Percentiles rank a stretch among this genome's conserved stretches.
These are phyloP conservation scores for Anastrepha obliqua DNA, from an alignment of 1,140 invertebrate species.

Conservation along the genomic window DNA sequence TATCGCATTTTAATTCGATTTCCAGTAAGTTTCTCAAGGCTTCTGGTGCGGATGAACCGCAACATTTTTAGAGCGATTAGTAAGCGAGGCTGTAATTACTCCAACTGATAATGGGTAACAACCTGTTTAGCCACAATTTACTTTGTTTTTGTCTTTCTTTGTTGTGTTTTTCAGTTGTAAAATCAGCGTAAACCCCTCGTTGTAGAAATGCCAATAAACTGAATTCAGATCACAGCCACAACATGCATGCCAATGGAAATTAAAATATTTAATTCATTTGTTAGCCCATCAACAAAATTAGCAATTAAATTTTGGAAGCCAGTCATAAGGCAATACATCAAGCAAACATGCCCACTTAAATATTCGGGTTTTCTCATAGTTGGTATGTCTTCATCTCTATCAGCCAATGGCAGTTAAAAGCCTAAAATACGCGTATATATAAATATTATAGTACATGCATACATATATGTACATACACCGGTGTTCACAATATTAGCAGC, in stretches of 20 bases:
- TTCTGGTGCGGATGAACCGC: background rate
- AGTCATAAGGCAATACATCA: conserved; percentile 27
- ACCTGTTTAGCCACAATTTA: conserved; percentile 5
- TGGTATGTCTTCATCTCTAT: background rate
- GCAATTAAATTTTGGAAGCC: conserved; percentile 1
- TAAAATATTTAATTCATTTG: background rate
- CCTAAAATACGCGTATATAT: background rate
- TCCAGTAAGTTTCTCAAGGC: conserved; percentile 40
- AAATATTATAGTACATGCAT: background rate
- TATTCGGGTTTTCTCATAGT: background rate
- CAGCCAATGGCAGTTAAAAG: background rate
- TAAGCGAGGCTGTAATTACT: conserved; percentile 33
- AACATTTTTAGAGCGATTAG: conserved; percentile 19
- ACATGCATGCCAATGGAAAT: background rate
- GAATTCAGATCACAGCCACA: background rate
- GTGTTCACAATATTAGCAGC: too few relatives aligned
- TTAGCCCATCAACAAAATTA: conserved; percentile 22
- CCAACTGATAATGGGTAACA: conserved; percentile 7
- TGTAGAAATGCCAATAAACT: background rate
- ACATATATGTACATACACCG: too few relatives aligned
- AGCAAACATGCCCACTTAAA: background rate
- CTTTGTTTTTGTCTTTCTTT: background rate
- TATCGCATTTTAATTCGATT: conserved; percentile 25
- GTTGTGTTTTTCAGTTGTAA: background rate
- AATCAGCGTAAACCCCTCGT: background rate